Conservation (phyloP, 2,888 invertebrate genomes). For the Micoletzkya japonica region DNA sequence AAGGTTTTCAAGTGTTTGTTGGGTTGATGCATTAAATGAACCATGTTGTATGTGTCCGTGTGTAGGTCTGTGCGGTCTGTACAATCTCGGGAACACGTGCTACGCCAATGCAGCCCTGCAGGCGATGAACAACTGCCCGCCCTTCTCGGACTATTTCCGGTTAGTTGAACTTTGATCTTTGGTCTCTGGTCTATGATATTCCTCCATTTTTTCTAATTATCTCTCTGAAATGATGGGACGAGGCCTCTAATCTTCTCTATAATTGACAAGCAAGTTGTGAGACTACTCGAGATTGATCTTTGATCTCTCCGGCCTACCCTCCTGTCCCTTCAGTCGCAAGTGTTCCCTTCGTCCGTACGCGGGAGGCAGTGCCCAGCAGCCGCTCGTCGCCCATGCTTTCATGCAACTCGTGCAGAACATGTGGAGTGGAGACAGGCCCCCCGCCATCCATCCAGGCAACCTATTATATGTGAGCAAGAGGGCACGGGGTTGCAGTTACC, state of each 20-base stretch:
- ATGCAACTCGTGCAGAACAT: slow-evolving; percentile 33
- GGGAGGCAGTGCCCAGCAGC: neutral
- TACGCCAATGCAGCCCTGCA: slow-evolving; percentile 59
- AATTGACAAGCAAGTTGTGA: too few species aligned
- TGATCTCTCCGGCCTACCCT: neutral
- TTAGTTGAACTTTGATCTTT: slow-evolving; percentile 9
- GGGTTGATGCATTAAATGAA: too few species aligned
- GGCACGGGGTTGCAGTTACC: too few species aligned
- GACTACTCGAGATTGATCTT: too few species aligned
- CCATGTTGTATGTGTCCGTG: too few species aligned
- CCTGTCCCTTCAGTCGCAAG: slow-evolving; percentile 1
- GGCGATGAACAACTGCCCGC: slow-evolving; percentile 51
- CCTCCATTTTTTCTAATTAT: neutral
- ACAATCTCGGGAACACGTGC: slow-evolving; percentile 58
- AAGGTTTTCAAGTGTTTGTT: too few species aligned
- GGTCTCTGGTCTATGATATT: neutral
- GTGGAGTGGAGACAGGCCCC: slow-evolving; percentile 31
- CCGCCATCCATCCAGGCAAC: slow-evolving; percentile 32
- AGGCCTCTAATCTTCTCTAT: neutral
- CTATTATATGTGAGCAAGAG: slow-evolving; percentile 15
- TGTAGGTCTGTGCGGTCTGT: slow-evolving; percentile 48
- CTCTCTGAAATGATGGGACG: neutral
- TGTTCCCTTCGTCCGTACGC: slow-evolving; percentile 15
- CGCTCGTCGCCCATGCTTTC: slow-evolving; percentile 28
- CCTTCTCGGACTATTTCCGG: slow-evolving; percentile 48